Base-by-base conservation (phyloP, 2,797 vertebrate species). In the Rousettus madagascariensis region DNA sequence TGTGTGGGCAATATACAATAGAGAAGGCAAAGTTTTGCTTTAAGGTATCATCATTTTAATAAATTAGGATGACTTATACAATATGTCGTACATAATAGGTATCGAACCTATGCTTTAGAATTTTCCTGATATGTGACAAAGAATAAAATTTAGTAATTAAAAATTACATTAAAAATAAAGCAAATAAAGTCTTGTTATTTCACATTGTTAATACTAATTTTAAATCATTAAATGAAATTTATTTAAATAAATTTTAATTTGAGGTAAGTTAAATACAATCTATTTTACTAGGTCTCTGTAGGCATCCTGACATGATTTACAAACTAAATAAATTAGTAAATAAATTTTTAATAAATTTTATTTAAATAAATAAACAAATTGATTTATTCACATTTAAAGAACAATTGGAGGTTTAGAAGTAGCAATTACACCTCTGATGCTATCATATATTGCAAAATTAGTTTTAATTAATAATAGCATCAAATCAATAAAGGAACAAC, bases 391-490 rank as follows among this genome's bases (percentile, higher is more conserved):
- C 82, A 55, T 84, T 77, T 90, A 66, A 75, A 80, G n/a, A 83
- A 86, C 5, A 65, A 71, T 4, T 53, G 8, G 22, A 75, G 20
- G 11, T 63, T 69, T 85, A 89, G 20, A 94, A 90, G 24, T 41
- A 96, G 19, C 22, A 83, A 68, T 86, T 87, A 80, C 8, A 57
- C 88, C 51, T 55, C 82, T 94, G 63, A 53, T 46, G 59, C 24
- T 66, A 90, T 84, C 78, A 71, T 85, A 82, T 17, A 78, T 51
- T 89, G 43, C 46, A 86, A 26, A 85, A 94, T 86, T 91, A 20
- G 65, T 91, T 94, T 96, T 77, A 83, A 30, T 88, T 85, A 90
- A 69, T 57, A 41, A 19, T 75, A 51, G 20, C 22, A 94, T 65
- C 38, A 65, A 83, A 59, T 89, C 26, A 86, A 61, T 36, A 79